These are phyloP conservation scores for Tinamus guttatus DNA, from an alignment of 2,113 vertebrate species.

Conservation along the genomic window DNA sequence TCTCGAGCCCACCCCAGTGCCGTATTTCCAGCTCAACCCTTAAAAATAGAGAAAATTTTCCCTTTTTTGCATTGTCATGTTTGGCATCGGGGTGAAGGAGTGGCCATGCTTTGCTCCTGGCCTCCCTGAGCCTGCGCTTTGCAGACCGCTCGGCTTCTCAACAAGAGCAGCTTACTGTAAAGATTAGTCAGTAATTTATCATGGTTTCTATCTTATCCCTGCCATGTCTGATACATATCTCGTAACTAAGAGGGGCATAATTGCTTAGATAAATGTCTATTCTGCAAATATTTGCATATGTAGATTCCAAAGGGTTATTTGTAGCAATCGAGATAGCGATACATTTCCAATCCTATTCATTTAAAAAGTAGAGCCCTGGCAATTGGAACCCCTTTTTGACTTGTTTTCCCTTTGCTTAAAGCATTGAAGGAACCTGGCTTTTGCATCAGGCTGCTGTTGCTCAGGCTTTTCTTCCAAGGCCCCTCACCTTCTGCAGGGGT, in stretches of 20 bases:
- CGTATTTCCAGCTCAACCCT: background rate
- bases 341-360: background rate
- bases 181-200: background rate
- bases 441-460: background rate
- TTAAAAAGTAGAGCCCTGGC: background rate
- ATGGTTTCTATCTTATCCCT: background rate
- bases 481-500: background rate
- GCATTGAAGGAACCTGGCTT: background rate
- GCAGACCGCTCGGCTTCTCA: background rate
- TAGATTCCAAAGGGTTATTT: background rate
- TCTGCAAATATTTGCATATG: background rate
- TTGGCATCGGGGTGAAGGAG: background rate
- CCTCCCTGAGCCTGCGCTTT: background rate
- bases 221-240: background rate
- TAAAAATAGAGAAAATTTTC: background rate
- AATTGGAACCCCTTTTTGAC: background rate
- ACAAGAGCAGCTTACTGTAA: background rate
- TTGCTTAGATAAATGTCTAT: conserved; percentile 11
- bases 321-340: background rate
- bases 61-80: too few relatives aligned
- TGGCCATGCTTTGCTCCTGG: background rate
- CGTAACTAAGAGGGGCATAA: background rate
- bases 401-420: background rate
- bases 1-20: background rate
- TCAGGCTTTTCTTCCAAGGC: background rate